phyloP scores from a whole-genome alignment of 2,888 invertebrate species.

The Heliconius ismenius region DNA sequence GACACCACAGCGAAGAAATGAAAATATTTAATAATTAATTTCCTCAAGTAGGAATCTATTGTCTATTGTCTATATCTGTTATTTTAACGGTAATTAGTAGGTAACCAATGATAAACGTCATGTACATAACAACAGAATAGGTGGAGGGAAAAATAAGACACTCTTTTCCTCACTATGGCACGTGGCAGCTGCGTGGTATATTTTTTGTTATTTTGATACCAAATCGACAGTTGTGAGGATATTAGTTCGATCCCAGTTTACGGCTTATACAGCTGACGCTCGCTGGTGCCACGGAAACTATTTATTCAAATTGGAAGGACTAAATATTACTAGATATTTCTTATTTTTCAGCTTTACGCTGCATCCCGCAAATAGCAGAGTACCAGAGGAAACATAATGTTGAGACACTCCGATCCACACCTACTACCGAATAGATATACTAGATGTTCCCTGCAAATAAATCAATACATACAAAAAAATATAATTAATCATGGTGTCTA shows the following conservation, averaged over 20 bases:
- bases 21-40: neutral
- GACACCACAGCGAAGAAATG: neutral
- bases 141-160: neutral
- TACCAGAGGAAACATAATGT: too few species aligned
- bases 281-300: conserved; percentile 4
- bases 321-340: neutral
- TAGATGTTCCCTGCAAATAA: too few species aligned
- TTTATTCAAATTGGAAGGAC: neutral
- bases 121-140: too few species aligned
- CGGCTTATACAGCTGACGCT: conserved; percentile 15
- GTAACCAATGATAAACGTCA: too few species aligned
- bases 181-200: neutral
- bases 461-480: too few species aligned
- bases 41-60: neutral
- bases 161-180: neutral
- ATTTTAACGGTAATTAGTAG: too few species aligned
- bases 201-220: neutral
- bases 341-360: neutral
- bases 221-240: conserved; percentile 14
- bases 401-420: too few species aligned
- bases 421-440: too few species aligned
- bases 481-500: too few species aligned
- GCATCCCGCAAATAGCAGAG: too few species aligned
- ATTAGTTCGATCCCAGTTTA: conserved; percentile 14
- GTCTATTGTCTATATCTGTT: too few species aligned